Conservation (phyloP, 2,113 vertebrate genomes). For the Trachemys scripta region DNA sequence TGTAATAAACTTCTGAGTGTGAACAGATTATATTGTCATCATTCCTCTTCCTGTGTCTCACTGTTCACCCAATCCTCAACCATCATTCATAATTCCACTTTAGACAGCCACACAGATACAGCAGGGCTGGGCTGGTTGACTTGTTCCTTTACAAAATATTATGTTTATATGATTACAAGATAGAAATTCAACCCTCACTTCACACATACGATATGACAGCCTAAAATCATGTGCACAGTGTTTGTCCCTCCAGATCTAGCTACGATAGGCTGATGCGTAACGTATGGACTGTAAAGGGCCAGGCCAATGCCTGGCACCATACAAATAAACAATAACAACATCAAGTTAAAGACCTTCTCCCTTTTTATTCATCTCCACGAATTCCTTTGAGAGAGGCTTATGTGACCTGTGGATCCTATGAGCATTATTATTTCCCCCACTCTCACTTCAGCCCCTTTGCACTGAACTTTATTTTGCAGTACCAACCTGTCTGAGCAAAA, state of each 20-base stretch:
- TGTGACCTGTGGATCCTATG: background rate
- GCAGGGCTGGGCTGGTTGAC: fast-evolving
- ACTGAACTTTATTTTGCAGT: background rate
- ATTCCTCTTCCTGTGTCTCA: fast-evolving
- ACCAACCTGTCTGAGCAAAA: constrained; percentile 21
- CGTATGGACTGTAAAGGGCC: background rate
- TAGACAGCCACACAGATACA: fast-evolving
- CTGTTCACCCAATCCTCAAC: background rate
- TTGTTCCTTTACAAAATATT: background rate
- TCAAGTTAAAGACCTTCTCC: background rate
- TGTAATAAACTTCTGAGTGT: background rate
- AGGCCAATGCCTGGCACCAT: background rate
- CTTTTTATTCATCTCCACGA: background rate
- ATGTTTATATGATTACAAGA: fast-evolving
- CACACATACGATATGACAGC: fast-evolving
- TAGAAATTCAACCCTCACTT: background rate
- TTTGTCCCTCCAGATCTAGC: background rate
- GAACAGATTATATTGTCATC: background rate
- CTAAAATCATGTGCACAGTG: fast-evolving
- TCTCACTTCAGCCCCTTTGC: background rate
- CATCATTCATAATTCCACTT: fast-evolving
- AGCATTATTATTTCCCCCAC: fast-evolving
- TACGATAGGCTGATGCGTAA: background rate
- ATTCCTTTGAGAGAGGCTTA: background rate
- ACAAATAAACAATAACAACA: background rate